Conservation (phyloP, 2,797 vertebrate species). For the Lophotriccus pileatus region DNA sequence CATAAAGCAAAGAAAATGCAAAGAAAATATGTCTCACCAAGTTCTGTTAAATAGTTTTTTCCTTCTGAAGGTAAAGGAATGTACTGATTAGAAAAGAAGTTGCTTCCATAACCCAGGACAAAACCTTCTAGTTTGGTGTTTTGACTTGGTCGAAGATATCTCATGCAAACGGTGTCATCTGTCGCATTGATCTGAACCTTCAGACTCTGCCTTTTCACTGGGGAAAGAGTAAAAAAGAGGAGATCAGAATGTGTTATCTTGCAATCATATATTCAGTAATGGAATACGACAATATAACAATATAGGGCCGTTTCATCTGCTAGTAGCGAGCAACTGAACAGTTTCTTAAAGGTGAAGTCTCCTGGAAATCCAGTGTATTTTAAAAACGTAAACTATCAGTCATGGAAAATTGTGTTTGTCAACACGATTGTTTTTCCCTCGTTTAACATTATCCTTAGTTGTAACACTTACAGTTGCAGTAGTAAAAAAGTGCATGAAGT, state of each 20-base stretch:
- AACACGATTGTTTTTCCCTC: not conserved
- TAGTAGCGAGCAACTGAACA: not conserved
- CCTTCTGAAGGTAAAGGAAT: constrained; percentile 89
- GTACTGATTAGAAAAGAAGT: constrained; percentile 90
- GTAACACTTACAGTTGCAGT: not conserved
- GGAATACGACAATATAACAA: not conserved
- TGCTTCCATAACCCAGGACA: constrained; percentile 93
- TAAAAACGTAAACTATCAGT: not conserved
- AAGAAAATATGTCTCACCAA: constrained; percentile 81
- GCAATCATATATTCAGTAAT: not conserved
- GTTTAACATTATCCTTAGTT: not conserved
- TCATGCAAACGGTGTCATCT: constrained; percentile 90
- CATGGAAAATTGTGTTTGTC: not conserved
- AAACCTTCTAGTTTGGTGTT: constrained; percentile 90
- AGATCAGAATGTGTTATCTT: not conserved
- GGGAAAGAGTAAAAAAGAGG: not conserved
- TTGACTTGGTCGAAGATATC: constrained; percentile 83
- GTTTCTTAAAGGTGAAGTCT: not conserved
- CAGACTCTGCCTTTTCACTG: constrained; percentile 88
- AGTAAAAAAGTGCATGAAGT: not conserved
- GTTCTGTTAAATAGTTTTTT: constrained; percentile 83
- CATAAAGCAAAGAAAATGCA: not conserved
- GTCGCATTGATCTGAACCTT: constrained; percentile 91
- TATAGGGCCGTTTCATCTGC: not conserved
- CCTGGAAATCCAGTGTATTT: not conserved